phyloP scores from a whole-genome alignment of 1,140 invertebrate species.

The Drosophila quadrilineata region DNA sequence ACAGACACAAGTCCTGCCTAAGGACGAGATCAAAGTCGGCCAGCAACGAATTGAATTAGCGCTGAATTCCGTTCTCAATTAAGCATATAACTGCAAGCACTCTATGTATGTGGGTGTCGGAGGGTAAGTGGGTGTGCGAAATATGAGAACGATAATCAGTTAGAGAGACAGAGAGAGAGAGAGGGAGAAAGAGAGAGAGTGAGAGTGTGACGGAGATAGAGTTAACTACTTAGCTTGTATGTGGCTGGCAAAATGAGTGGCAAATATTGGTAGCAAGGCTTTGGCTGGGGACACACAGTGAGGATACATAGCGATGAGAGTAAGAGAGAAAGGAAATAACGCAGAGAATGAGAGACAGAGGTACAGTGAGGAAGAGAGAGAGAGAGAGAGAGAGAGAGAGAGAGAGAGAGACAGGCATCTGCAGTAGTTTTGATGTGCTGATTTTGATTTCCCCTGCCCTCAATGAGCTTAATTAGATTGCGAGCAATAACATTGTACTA shows the following conservation, averaged over 20 bases:
- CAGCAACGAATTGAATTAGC: slow-evolving; percentile 67
- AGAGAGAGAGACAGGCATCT: too few relatives aligned
- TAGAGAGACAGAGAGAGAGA: too few relatives aligned
- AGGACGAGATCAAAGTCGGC: slow-evolving; percentile 1
- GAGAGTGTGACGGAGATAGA: too few relatives aligned
- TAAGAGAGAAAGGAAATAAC: too few relatives aligned
- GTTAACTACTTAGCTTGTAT: slow-evolving; percentile 6
- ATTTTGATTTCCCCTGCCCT: slow-evolving; percentile 3
- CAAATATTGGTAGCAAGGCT: slow-evolving; percentile 37
- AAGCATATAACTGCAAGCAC: slow-evolving; percentile 43
- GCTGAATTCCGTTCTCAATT: slow-evolving; percentile 68
- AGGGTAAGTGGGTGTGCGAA: background rate
- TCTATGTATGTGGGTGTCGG: background rate
- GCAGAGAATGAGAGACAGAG: too few relatives aligned
- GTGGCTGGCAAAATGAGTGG: slow-evolving; percentile 24
- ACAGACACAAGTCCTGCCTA: background rate
- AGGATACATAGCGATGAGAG: too few relatives aligned
- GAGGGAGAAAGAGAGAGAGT: too few relatives aligned
- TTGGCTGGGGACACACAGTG: too few relatives aligned
- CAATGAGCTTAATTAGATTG: slow-evolving; percentile 71
- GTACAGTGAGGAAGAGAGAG: too few relatives aligned
- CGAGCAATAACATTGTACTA: slow-evolving; percentile 67
- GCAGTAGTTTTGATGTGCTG: background rate
- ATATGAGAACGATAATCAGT: background rate
- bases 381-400: too few relatives aligned